A percentile compares a stretch with the other conserved stretches of the same genome.
phyloP scores from a whole-genome alignment of 92 coral and sea anemone genomes.

The Epizoanthus ramosus region DNA sequence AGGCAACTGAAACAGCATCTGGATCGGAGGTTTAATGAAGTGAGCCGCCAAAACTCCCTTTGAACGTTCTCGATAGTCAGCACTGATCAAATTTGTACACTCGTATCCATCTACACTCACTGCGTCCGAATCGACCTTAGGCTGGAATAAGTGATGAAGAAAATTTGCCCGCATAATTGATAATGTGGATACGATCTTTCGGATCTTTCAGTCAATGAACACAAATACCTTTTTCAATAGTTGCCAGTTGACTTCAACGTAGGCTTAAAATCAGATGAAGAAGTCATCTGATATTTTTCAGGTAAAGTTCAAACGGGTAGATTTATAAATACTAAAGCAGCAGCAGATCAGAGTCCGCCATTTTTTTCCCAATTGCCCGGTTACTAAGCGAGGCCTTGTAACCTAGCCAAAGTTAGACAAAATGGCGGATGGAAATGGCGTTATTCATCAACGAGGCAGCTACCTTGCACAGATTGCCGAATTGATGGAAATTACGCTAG shows the following conservation, averaged over 20 bases:
- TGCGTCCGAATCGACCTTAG: conserved; percentile 74
- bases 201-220: not conserved
- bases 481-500: conserved; percentile 63
- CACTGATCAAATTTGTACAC: conserved; percentile 70
- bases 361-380: conserved; percentile 46
- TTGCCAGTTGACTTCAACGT: no score
- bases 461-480: conserved; percentile 47
- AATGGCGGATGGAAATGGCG: not conserved
- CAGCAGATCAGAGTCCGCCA: conserved; percentile 56
- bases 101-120: conserved; percentile 90
- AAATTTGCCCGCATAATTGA: conserved; percentile 85
- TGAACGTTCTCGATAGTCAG: conserved; percentile 61
- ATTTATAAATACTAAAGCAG: no score
- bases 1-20: conserved; percentile 78
- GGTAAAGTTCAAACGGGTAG: no score
- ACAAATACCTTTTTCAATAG: not conserved
- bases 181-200: not conserved
- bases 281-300: no score
- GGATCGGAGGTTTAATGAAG: conserved; percentile 86
- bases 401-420: conserved; percentile 6
- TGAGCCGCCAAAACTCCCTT: conserved; percentile 91
- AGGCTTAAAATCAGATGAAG: no score
- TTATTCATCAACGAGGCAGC: not conserved
- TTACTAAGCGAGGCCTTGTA: not conserved
- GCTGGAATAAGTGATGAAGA: conserved; percentile 70